phyloP scores from a whole-genome alignment of 1,140 invertebrate species.

The Eupristina koningsbergeri region DNA sequence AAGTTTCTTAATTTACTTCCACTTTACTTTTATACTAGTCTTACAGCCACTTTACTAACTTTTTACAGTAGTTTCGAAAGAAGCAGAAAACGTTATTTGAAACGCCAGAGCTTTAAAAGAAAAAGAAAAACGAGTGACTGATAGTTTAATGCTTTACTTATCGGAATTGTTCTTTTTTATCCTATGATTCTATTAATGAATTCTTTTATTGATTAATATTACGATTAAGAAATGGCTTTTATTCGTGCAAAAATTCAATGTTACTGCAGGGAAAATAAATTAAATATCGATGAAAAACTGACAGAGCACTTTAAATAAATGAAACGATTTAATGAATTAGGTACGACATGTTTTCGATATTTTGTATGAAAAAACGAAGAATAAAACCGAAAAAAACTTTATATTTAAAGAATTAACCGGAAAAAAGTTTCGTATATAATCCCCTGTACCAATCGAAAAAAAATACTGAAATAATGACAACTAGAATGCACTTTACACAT shows the following conservation, averaged over 20 bases:
- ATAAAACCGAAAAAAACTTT: too few species aligned
- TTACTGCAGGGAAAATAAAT: too few species aligned
- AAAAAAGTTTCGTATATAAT: too few species aligned
- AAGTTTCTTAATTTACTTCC: conserved; percentile 29
- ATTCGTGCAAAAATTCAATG: not conserved
- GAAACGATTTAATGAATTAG: too few species aligned
- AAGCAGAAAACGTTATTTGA: not conserved
- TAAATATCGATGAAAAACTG: too few species aligned
- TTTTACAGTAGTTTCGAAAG: conserved; percentile 25
- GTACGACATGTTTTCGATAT: too few species aligned
- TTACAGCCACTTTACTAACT: conserved; percentile 33
- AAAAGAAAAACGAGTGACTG: conserved; percentile 18
- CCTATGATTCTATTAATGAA: conserved; percentile 21
- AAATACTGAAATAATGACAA: too few species aligned
- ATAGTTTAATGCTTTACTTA: conserved; percentile 24
- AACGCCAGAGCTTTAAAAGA: conserved; percentile 8
- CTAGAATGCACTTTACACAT: too few species aligned
- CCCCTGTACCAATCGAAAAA: too few species aligned
- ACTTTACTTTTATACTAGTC: conserved; percentile 24
- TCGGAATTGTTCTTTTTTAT: conserved; percentile 5
- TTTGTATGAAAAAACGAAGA: too few species aligned
- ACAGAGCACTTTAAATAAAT: too few species aligned
- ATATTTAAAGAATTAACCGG: too few species aligned
- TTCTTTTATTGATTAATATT: not conserved
- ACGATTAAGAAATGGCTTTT: not conserved